Evolutionary conservation across 2,888 invertebrate species (phyloP).

Genomic region (Lapara coniferarum): DNA sequence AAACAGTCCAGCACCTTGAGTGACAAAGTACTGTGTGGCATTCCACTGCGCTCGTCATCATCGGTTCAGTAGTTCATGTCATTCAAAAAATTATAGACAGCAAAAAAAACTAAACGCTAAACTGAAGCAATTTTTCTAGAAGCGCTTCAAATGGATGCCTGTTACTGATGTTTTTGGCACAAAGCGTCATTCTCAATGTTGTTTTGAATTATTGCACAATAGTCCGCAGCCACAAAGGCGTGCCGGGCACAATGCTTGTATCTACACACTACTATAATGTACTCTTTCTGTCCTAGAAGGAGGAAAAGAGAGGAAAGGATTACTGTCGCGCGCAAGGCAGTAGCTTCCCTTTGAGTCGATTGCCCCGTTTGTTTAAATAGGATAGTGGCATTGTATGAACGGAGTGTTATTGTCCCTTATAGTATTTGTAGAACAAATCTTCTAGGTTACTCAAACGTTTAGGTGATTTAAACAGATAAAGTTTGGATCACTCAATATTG

Average conservation of each 20-base stretch:
- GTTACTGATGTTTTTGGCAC: neutral
- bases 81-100: too few relatives aligned
- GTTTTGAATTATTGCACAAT: neutral
- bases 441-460: neutral
- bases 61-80: too few relatives aligned
- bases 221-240: neutral
- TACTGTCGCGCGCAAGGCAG: neutral
- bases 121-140: neutral
- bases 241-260: constrained; percentile 6
- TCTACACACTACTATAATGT: neutral
- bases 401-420: neutral
- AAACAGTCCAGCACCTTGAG: too few relatives aligned
- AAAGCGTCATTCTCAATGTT: neutral
- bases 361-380: constrained; percentile 21
- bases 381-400: constrained; percentile 22
- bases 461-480: neutral
- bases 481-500: too few relatives aligned
- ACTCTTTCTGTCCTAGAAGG: neutral
- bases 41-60: too few relatives aligned
- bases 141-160: neutral
- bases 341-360: constrained; percentile 16
- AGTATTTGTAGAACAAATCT: neutral
- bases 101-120: neutral
- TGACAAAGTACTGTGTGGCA: too few relatives aligned
- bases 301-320: neutral